Conservation (phyloP, 2,888 invertebrate genomes). For the Trissolcus brochymenae region DNA sequence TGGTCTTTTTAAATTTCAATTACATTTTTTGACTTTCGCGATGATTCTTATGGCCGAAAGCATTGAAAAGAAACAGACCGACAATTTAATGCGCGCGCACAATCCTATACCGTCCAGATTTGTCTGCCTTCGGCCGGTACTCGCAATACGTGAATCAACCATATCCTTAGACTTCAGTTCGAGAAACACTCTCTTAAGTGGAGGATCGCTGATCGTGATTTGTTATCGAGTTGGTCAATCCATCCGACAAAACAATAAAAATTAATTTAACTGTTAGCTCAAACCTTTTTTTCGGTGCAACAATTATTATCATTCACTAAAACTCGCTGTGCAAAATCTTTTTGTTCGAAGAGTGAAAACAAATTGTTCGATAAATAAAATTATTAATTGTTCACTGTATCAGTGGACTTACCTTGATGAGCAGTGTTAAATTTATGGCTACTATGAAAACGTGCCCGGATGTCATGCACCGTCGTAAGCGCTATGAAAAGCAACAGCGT, state of each 20-base stretch:
- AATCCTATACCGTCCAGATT: conserved; percentile 42
- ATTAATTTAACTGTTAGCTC: neutral
- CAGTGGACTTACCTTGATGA: conserved; percentile 73
- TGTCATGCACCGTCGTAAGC: conserved; percentile 80
- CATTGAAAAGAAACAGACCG: conserved; percentile 9
- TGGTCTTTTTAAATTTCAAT: neutral
- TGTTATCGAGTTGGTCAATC: neutral
- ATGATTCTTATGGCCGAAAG: conserved; percentile 10
- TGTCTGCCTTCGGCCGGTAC: conserved; percentile 56
- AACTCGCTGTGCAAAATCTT: neutral
- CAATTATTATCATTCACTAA: too few relatives aligned
- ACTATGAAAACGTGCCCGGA: conserved; percentile 82
- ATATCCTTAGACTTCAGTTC: conserved; percentile 62
- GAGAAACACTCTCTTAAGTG: conserved; percentile 64
- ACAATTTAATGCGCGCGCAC: conserved; percentile 43
- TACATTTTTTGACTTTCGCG: conserved; percentile 36
- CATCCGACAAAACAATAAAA: neutral
- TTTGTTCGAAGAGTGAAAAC: neutral
- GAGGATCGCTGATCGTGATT: conserved; percentile 60
- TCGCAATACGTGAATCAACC: conserved; percentile 39
- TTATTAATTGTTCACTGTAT: too few relatives aligned
- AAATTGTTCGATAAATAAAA: neutral
- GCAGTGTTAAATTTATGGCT: conserved; percentile 79
- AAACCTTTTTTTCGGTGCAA: too few relatives aligned
- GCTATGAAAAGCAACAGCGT: conserved; percentile 81